Evolutionary conservation across 2,113 vertebrate species (phyloP).

Genomic region (Pseudorhombus dupliciocellatus): DNA sequence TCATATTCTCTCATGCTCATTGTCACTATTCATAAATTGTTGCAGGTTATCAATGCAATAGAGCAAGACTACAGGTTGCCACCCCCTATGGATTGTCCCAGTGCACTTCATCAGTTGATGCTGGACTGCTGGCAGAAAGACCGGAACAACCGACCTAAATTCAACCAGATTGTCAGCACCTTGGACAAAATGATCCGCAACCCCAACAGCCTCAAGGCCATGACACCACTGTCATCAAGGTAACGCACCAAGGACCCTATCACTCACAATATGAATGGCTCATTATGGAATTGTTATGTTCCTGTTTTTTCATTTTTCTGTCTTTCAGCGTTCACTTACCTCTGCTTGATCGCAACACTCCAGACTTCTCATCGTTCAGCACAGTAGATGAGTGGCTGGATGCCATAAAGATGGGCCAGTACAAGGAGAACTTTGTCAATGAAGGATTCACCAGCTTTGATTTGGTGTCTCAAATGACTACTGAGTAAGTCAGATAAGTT

Average conservation of each 20-base stretch:
- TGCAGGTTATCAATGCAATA: conserved; percentile 94
- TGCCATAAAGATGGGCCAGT: conserved; percentile 98
- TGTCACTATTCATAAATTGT: background rate
- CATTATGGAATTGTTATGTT: background rate
- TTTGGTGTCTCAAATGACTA: conserved; percentile 93
- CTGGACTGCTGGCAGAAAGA: conserved; percentile 98
- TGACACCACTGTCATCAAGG: conserved; percentile 93
- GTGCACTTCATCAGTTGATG: conserved; percentile 94
- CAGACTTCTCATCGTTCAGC: conserved; percentile 95
- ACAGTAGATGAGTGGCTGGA: conserved; percentile 96
- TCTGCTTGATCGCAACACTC: conserved; percentile 92
- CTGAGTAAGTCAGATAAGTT: conserved; percentile 86
- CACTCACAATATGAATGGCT: background rate
- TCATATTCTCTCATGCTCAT: background rate
- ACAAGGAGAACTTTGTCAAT: conserved; percentile 93
- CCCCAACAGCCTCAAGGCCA: conserved; percentile 93
- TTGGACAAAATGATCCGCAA: conserved; percentile 98
- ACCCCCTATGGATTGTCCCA: conserved; percentile 94
- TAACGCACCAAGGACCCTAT: conserved; percentile 47
- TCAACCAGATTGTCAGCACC: conserved; percentile 93
- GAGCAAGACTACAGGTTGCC: conserved; percentile 96
- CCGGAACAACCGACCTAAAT: conserved; percentile 93
- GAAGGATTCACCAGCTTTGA: conserved; percentile 92
- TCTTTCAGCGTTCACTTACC: conserved; percentile 90
- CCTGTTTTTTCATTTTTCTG: conserved; percentile 3